Evolutionary conservation across 2,888 invertebrate genomes (phyloP), one percentile per base, ranked within the genome.

Genomic region (Napeogenes inachia): DNA sequence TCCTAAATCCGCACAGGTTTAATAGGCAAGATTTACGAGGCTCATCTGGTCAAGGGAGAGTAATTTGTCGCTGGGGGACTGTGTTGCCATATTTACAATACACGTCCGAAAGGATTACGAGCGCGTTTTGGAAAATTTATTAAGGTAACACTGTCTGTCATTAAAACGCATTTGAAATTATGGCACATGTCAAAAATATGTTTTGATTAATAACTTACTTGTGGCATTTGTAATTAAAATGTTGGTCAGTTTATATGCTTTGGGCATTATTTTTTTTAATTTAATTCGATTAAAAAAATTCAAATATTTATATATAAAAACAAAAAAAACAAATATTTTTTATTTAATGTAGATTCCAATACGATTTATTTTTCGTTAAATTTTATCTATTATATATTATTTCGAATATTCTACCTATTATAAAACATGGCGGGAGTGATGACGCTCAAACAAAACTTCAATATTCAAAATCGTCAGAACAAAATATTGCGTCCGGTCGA

Each of bases 11-110:
- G 65, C 67, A 62, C 73, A 77, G 79, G 82, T 81, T 84, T 82
- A 84, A 84, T 84, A 80, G 82, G 77, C 75, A 77, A 82, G 85
- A 86, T 86, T 86, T 85, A 86, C 77, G 82, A 63, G 66, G 77
- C 82, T 86, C 85, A 86, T 85, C 86, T 84, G 85, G 84, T 76
- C 81, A 82, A 79, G 82, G 85, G 84, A 67, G 67, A 71, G 79
- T 81, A 78, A 84, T 84, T 83, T 84, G 85, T 82, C 76, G 80
- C 75, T 71, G 75, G 71, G 68, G 71, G 68, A 68, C 21, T 21
- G 68, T 69, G 70, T 69, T 70, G 64, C 68, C 66, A 60, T 68
- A 62, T 62, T 62, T 55, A 61, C 56, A 60, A 56, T 54, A 46
- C 60, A 63, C 61, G 62, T 61, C 65, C 53, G 59, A 57, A 57